Evolutionary conservation across 1,140 invertebrate species (phyloP), one percentile per base, ranked within the genome.

Genomic region (Aleiodes sp.): DNA sequence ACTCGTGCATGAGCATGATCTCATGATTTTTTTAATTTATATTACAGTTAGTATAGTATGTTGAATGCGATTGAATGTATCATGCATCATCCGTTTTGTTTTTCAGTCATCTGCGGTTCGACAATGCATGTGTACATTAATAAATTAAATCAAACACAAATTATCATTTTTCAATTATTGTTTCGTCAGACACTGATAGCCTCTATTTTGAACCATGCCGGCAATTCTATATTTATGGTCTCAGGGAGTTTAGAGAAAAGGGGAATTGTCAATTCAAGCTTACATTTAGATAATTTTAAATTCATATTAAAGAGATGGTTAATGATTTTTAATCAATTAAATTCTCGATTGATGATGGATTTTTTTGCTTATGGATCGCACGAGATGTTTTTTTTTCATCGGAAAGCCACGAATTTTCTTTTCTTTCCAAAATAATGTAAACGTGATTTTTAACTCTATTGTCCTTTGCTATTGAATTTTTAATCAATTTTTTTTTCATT

Each of bases 21-120:
- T 52, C 19, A 52, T 4, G 26, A 9, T 52, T 52, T 9, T 24
- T 16, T 21, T 52, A 1, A 16, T 52, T 16, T 52, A 24, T 52
- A 52, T 52, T 52, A 10, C 46, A 31, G 26, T 59, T 59, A 59
- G 56, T 59, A 59, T n/a, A n/a, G n/a, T n/a, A n/a, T n/a, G n/a
- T n/a, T n/a, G n/a, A n/a, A n/a, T 10, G 56, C 56, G 24, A 29
- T 59, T 59, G 28, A 59, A 16, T 52, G 46, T 21, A 16, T 31
- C 56, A 59, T 59, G 56, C 56, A 59, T 59, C 16, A 59, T 59
- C 56, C 16, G 28, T 12, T 16, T 59, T 31, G n/a, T 59, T 26
- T 28, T 56, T n/a, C n/a, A n/a, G 7, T 59, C 12, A 29, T 2
- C 14, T 6, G 12, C 6, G 7, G 24, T 59, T 29, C 24, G 56